A percentile compares a stretch with the other conserved stretches of the same genome.
phyloP scores from a whole-genome alignment of 2,888 invertebrate species.

The Drosophila affinis region DNA sequence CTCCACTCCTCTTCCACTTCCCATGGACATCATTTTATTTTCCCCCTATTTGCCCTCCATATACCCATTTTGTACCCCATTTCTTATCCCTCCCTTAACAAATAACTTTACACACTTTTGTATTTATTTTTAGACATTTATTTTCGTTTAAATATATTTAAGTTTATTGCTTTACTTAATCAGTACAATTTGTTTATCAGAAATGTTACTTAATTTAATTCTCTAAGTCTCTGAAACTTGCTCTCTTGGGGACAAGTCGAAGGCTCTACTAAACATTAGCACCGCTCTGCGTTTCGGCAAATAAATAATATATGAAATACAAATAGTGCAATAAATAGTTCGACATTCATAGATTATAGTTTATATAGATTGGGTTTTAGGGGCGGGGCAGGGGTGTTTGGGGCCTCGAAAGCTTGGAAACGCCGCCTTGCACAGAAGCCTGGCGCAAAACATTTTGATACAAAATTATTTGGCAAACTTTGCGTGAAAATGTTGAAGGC shows the following conservation, averaged over 20 bases:
- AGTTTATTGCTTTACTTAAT: conserved; percentile 80
- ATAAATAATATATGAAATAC: conserved; percentile 59
- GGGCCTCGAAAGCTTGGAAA: conserved; percentile 36
- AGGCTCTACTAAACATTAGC: conserved; percentile 60
- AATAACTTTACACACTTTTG: too few species aligned
- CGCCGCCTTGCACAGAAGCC: conserved; percentile 55
- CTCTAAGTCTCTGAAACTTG: conserved; percentile 46
- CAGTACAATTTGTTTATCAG: conserved; percentile 81
- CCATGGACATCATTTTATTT: too few species aligned
- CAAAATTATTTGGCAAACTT: conserved; percentile 80
- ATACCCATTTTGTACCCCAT: not conserved
- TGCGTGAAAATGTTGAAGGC: conserved; percentile 41
- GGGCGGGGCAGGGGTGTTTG: not conserved
- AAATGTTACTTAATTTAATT: conserved; percentile 44
- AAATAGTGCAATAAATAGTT: conserved; percentile 57
- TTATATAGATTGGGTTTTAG: not conserved
- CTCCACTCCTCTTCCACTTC: too few species aligned
- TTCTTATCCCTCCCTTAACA: not conserved
- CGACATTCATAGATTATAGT: conserved; percentile 6
- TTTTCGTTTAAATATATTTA: conserved; percentile 57
- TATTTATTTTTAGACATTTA: conserved; percentile 43
- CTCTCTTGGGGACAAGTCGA: conserved; percentile 34
- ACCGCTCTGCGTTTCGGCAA: conserved; percentile 62
- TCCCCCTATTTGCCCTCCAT: too few species aligned
- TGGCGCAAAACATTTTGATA: conserved; percentile 81